A percentile compares a stretch with the other conserved stretches of the same genome.
Conservation (phyloP, 2,113 vertebrate species). For the Ceyx cyanopectus region DNA sequence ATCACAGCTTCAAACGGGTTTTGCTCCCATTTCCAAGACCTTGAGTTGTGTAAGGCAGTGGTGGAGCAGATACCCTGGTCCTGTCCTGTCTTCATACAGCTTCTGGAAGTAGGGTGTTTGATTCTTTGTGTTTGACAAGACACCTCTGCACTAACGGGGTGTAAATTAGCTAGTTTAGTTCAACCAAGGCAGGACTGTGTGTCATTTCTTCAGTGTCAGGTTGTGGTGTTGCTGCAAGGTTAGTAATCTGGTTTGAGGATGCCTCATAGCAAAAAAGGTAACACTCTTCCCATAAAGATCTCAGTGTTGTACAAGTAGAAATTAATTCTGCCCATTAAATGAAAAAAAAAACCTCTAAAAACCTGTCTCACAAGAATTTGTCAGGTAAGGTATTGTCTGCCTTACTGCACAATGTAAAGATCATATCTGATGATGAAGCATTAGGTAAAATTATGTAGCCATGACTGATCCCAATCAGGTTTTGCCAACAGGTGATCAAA, state of each 20-base stretch:
- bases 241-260: background rate
- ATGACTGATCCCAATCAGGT: background rate
- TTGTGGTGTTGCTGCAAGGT: background rate
- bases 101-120: background rate
- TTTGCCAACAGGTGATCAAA: background rate
- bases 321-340: background rate
- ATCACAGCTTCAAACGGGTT: background rate
- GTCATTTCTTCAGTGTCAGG: background rate
- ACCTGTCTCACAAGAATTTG: background rate
- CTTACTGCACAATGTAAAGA: background rate
- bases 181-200: background rate
- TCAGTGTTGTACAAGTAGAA: background rate
- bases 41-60: background rate
- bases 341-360: background rate
- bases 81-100: background rate
- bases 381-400: background rate
- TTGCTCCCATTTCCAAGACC: background rate
- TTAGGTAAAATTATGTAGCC: background rate
- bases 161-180: conserved; percentile 23
- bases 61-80: background rate
- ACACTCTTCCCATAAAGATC: background rate
- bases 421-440: background rate
- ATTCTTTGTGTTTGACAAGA: conserved; percentile 3
- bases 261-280: background rate
- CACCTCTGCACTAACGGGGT: background rate